phyloP scores from a whole-genome alignment of 2,888 invertebrate genomes.

The Pelosia muscerda region DNA sequence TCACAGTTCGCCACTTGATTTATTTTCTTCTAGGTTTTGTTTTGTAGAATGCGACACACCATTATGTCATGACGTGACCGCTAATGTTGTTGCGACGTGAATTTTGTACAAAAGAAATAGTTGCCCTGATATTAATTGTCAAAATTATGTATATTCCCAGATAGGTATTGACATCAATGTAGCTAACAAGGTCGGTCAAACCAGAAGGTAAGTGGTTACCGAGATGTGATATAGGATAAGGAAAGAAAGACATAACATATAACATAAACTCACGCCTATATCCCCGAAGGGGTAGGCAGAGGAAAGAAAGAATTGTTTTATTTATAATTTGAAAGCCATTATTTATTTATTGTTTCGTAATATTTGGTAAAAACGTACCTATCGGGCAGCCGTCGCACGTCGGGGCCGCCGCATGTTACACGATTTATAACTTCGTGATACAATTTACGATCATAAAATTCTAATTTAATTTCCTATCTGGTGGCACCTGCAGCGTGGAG shows the following conservation, averaged over 20 bases:
- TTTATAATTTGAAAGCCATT: neutral
- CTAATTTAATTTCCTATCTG: slow-evolving; percentile 24
- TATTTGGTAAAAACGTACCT: slow-evolving; percentile 7
- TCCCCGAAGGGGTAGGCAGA: no score
- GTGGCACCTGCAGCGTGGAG: neutral
- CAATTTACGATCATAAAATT: slow-evolving; percentile 23
- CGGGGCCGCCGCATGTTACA: slow-evolving; percentile 6
- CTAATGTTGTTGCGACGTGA: neutral
- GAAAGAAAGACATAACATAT: no score
- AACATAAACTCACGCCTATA: no score
- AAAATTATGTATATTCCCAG: no score
- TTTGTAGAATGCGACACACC: slow-evolving; percentile 7
- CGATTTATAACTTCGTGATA: slow-evolving; percentile 20
- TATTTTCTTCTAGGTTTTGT: slow-evolving; percentile 48
- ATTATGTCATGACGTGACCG: slow-evolving; percentile 5
- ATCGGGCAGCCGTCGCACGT: neutral
- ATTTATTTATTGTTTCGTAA: neutral
- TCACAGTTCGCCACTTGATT: slow-evolving; percentile 42
- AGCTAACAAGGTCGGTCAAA: no score
- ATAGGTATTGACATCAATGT: no score
- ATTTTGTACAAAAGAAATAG: neutral
- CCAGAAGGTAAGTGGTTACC: no score
- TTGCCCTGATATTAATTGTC: no score
- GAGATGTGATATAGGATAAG: no score
- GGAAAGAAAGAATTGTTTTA: no score